These are phyloP conservation scores for Brachionus rubens DNA, from an alignment of 1,140 invertebrate genomes.

Conservation along the genomic window DNA sequence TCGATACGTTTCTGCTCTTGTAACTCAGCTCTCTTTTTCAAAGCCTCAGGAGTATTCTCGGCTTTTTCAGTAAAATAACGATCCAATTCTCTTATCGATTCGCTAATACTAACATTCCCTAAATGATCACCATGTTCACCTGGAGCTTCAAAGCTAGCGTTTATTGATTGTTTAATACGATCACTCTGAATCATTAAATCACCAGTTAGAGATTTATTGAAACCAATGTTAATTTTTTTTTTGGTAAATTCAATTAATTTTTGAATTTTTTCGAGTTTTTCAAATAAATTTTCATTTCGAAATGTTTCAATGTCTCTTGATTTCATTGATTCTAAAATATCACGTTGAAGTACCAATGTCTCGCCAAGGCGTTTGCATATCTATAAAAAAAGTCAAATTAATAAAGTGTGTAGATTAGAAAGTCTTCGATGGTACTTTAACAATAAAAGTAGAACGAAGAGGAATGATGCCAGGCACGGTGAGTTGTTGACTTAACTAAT, in stretches of 20 bases:
- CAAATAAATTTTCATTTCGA: neutral
- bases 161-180: neutral
- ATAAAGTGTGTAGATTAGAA: too few species aligned
- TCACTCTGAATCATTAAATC: neutral
- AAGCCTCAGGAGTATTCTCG: neutral
- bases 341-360: slow-evolving; percentile 7
- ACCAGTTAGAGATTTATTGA: neutral
- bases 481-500: too few species aligned
- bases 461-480: too few species aligned
- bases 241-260: slow-evolving; percentile 24
- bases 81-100: neutral
- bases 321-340: neutral
- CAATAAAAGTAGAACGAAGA: too few species aligned
- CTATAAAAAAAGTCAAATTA: too few species aligned
- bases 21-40: neutral
- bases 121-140: neutral
- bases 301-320: neutral
- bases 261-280: slow-evolving; percentile 17
- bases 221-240: neutral
- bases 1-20: neutral
- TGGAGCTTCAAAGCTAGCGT: neutral
- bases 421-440: too few species aligned
- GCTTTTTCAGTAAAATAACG: neutral
- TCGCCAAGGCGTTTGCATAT: neutral
- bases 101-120: neutral